A percentile compares a stretch with the other conserved stretches of the same genome.
Evolutionary conservation across 2,888 invertebrate genomes (phyloP).

Genomic region (Clistopyga incitator): DNA sequence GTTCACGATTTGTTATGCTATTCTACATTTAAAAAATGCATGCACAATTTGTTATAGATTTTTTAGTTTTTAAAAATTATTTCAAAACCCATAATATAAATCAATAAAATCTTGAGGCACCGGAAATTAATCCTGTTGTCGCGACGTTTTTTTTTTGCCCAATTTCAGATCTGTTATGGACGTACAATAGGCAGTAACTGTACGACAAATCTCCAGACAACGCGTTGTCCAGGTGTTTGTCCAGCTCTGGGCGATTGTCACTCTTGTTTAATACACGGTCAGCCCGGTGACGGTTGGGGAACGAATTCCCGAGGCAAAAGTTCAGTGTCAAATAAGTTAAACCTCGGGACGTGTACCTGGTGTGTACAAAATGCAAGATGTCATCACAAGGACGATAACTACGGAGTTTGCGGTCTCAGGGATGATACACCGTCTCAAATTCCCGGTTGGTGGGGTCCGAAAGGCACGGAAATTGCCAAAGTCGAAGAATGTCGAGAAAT

Average conservation of each 20-base stretch:
- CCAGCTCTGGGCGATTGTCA: constrained; percentile 95
- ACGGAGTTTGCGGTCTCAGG: constrained; percentile 91
- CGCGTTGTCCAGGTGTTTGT: constrained; percentile 95
- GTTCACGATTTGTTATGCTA: too few relatives aligned
- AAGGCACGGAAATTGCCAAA: constrained; percentile 90
- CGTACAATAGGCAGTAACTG: constrained; percentile 95
- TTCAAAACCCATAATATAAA: too few relatives aligned
- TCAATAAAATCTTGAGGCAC: background rate
- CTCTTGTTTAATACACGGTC: constrained; percentile 94
- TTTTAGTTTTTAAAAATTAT: too few relatives aligned
- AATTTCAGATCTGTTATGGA: constrained; percentile 88
- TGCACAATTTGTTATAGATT: too few relatives aligned
- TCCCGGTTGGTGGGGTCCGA: constrained; percentile 96
- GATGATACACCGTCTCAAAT: constrained; percentile 93
- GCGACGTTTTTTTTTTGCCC: background rate
- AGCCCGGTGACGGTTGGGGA: constrained; percentile 85
- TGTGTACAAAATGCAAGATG: constrained; percentile 97
- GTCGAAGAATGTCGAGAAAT: constrained; percentile 92
- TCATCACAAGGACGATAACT: constrained; percentile 93
- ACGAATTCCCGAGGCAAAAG: constrained; percentile 81
- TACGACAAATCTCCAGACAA: constrained; percentile 95
- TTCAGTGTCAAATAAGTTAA: constrained; percentile 91
- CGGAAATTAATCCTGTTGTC: background rate
- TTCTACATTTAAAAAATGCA: too few relatives aligned
- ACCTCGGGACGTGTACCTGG: constrained; percentile 94